Percentiles rank a stretch among this genome's conserved stretches.
These are phyloP conservation scores for Rhinogobius similis DNA, from an alignment of 2,113 vertebrate species.

Conservation along the genomic window DNA sequence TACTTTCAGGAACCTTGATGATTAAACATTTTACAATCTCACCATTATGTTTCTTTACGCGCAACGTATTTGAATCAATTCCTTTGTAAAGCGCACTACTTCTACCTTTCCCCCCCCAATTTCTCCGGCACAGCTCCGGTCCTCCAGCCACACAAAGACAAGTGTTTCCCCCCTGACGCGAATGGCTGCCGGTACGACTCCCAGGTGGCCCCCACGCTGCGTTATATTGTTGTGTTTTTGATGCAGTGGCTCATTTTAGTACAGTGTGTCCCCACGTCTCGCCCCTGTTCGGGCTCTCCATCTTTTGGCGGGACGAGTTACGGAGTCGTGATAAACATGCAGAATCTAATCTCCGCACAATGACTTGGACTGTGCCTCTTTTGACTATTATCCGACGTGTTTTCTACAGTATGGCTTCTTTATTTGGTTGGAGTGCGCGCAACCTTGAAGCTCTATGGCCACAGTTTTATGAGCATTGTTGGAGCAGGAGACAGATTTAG, in stretches of 20 bases:
- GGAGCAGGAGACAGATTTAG: slow-evolving; percentile 67
- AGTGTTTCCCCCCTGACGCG: slow-evolving; percentile 74
- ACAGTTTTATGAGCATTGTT: slow-evolving; percentile 65
- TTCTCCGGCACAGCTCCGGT: background rate
- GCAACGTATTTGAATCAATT: background rate
- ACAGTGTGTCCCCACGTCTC: slow-evolving; percentile 24
- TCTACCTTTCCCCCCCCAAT: background rate
- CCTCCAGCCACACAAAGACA: slow-evolving; percentile 67
- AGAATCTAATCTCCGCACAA: slow-evolving; percentile 64
- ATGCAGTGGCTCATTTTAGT: slow-evolving; percentile 57
- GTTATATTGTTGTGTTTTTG: slow-evolving; percentile 61
- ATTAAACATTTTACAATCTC: background rate
- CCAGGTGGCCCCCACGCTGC: slow-evolving; percentile 64
- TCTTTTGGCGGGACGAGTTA: slow-evolving; percentile 41
- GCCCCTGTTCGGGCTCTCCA: slow-evolving; percentile 38
- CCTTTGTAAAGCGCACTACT: background rate
- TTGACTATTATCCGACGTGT: slow-evolving; percentile 42
- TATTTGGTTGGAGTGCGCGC: slow-evolving; percentile 30
- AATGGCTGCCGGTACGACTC: slow-evolving; percentile 76
- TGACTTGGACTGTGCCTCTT: slow-evolving; percentile 48
- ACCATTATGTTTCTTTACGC: background rate
- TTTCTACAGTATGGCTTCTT: slow-evolving; percentile 39
- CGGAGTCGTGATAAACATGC: slow-evolving; percentile 55
- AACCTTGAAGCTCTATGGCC: slow-evolving; percentile 51
- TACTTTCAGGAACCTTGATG: background rate